Conservation (phyloP, 1,140 invertebrate species). For the Penaeus japonicus region DNA sequence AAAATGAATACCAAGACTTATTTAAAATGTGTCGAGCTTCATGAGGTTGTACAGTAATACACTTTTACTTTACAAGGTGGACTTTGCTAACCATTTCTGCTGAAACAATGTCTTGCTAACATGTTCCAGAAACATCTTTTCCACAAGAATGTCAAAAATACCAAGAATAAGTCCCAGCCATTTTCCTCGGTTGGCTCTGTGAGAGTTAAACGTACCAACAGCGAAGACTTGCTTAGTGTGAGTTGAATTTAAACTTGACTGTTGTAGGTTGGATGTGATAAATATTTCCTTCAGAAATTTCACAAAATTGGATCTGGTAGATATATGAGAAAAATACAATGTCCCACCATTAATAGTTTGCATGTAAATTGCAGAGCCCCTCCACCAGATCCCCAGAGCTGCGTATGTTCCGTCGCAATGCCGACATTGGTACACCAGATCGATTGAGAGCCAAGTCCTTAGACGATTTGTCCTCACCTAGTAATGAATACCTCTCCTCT, state of each 20-base stretch:
- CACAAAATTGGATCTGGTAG: neutral
- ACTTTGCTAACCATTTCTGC: neutral
- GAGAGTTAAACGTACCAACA: constrained; percentile 31
- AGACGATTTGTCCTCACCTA: constrained; percentile 30
- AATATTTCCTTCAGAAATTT: neutral
- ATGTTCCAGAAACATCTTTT: constrained; percentile 76
- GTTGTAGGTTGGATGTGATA: too few relatives aligned
- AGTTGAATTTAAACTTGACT: neutral
- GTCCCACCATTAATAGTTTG: neutral
- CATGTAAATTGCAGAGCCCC: constrained; percentile 39
- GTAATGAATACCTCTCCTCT: neutral
- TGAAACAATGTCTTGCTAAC: constrained; percentile 25
- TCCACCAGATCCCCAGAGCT: constrained; percentile 40
- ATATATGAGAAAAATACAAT: neutral
- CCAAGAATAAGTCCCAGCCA: constrained; percentile 51
- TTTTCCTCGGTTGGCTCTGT: constrained; percentile 2
- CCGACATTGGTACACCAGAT: neutral
- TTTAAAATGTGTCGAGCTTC: too few relatives aligned
- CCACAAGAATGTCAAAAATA: constrained; percentile 64
- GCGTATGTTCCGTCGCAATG: constrained; percentile 28
- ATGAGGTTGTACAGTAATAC: too few relatives aligned
- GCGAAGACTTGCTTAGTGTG: constrained; percentile 44
- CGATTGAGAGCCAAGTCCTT: constrained; percentile 42
- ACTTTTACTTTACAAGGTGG: too few relatives aligned
- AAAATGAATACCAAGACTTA: too few relatives aligned